Evolutionary conservation across 2,888 invertebrate species (phyloP).

Genomic region (Perizoma affinitatum): DNA sequence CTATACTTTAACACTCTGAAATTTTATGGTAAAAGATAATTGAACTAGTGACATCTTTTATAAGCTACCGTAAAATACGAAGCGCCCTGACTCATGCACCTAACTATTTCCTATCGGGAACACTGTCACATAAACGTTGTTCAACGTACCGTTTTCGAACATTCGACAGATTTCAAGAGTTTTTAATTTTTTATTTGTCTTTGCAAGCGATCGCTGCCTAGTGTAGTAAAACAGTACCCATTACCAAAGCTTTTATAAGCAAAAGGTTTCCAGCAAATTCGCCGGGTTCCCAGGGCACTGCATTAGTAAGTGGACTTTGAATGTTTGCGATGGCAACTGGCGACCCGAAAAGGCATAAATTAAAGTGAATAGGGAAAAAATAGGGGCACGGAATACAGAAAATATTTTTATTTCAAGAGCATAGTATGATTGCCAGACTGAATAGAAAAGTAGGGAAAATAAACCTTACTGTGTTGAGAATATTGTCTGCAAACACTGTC

Average conservation of each 20-base stretch:
- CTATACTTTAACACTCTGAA: no score
- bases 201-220: slow-evolving; percentile 10
- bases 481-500: no score
- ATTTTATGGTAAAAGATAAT: neutral
- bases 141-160: slow-evolving; percentile 31
- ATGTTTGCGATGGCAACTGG: slow-evolving; percentile 10
- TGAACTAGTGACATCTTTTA: slow-evolving; percentile 6
- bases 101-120: slow-evolving; percentile 36
- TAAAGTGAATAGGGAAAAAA: no score
- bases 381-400: no score
- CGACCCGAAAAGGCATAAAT: slow-evolving; percentile 2
- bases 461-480: no score
- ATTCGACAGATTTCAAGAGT: slow-evolving; percentile 40
- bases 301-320: slow-evolving; percentile 14
- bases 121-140: slow-evolving; percentile 40
- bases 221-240: slow-evolving; percentile 15
- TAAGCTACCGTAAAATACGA: slow-evolving; percentile 17
- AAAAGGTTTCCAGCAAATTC: slow-evolving; percentile 5
- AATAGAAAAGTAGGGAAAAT: no score
- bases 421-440: no score
- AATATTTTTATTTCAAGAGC: no score
- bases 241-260: slow-evolving; percentile 11
- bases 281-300: slow-evolving; percentile 1
- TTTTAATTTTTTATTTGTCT: slow-evolving; percentile 38
- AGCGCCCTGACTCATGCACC: slow-evolving; percentile 18